Evolutionary conservation across 2,888 invertebrate genomes (phyloP).

Genomic region (Adelognathus sp.): DNA sequence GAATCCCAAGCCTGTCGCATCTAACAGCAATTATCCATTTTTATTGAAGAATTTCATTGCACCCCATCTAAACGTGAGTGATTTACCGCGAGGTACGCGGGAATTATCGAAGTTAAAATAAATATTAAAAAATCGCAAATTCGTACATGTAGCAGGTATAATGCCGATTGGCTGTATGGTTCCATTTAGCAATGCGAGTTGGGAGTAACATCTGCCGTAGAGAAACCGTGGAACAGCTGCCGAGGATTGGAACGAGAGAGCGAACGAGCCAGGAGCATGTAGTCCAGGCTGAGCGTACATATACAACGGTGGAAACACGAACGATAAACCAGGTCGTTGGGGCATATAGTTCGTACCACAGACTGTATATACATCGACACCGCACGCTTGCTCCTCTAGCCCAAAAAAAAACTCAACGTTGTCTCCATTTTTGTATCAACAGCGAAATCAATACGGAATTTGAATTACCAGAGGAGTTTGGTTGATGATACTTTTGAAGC

Average conservation of each 20-base stretch:
- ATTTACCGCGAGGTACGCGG: not conserved
- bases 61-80: not conserved
- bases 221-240: conserved; percentile 74
- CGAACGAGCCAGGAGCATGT: conserved; percentile 56
- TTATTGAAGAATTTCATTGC: not conserved
- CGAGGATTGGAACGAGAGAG: conserved; percentile 63
- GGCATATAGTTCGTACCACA: conserved; percentile 31
- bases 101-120: conserved; percentile 27
- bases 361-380: conserved; percentile 4
- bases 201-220: conserved; percentile 74
- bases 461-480: no score
- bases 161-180: conserved; percentile 64
- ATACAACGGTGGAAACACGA: conserved; percentile 56
- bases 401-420: conserved; percentile 28
- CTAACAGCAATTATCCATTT: not conserved
- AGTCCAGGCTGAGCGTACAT: conserved; percentile 56
- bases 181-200: conserved; percentile 63
- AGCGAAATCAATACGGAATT: not conserved
- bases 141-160: conserved; percentile 47
- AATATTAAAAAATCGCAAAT: conserved; percentile 41
- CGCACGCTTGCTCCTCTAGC: not conserved
- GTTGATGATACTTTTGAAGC: no score
- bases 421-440: conserved; percentile 12
- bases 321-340: conserved; percentile 62
- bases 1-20: no score